phyloP scores from a whole-genome alignment of 2,888 invertebrate species.

The Danaus chrysippus region DNA sequence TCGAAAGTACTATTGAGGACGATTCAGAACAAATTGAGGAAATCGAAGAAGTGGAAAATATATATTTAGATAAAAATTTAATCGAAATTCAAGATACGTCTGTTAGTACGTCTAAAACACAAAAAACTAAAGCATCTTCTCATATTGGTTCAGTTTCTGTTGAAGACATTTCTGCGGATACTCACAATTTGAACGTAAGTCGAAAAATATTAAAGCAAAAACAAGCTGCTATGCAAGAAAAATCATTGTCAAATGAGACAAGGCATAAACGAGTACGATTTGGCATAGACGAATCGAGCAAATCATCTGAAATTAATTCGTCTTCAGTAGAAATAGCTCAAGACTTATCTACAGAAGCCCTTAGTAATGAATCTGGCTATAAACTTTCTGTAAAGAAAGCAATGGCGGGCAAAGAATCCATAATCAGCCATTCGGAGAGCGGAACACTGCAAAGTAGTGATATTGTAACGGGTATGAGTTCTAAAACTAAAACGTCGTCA shows the following conservation, averaged over 20 bases:
- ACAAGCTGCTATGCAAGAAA: not conserved
- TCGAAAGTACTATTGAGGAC: slow-evolving; percentile 1
- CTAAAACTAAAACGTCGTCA: not conserved
- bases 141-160: not conserved
- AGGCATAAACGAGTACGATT: too few species aligned
- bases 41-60: not conserved
- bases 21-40: not conserved
- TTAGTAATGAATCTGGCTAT: not conserved
- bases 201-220: not conserved
- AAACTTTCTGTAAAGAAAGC: not conserved
- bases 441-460: too few species aligned
- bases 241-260: too few species aligned
- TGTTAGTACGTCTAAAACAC: not conserved
- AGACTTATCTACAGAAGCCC: not conserved
- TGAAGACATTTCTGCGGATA: not conserved
- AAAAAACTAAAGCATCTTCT: not conserved
- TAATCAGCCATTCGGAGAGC: too few species aligned
- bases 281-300: too few species aligned
- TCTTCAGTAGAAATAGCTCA: not conserved
- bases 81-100: not conserved
- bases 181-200: not conserved
- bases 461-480: too few species aligned
- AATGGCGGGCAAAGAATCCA: not conserved
- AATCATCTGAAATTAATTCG: not conserved
- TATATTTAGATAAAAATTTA: not conserved